Evolutionary conservation across 1,140 invertebrate genomes (phyloP).

Genomic region (Pseudomyrmex concolor): DNA sequence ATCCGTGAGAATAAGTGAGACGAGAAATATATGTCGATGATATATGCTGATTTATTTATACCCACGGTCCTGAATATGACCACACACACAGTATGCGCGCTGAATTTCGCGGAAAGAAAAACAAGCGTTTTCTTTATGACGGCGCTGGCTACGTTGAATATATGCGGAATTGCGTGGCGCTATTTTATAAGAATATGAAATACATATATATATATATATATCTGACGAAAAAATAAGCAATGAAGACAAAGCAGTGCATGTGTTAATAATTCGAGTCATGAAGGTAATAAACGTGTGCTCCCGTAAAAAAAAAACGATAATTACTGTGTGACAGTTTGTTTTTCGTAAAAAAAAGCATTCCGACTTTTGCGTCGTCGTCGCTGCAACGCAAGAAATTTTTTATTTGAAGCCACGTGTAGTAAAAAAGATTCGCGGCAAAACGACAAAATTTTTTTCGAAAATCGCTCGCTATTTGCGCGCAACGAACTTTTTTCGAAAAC

Average conservation of each 20-base stretch:
- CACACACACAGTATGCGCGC: neutral
- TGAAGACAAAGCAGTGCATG: neutral
- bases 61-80: neutral
- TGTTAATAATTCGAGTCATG: neutral
- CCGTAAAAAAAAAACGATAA: neutral
- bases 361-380: neutral
- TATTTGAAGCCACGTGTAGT: neutral
- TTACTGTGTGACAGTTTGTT: too few relatives aligned
- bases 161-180: constrained; percentile 1
- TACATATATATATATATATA: too few relatives aligned
- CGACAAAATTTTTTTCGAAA: constrained; percentile 14
- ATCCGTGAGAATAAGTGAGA: neutral
- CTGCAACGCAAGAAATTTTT: neutral
- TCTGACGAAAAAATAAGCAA: neutral
- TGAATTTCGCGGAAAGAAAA: constrained; percentile 52
- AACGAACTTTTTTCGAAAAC: constrained; percentile 1
- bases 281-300: neutral
- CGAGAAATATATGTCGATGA: neutral
- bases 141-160: constrained; percentile 38
- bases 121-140: constrained; percentile 60
- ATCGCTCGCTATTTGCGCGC: constrained; percentile 1
- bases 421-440: constrained; percentile 20
- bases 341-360: too few relatives aligned
- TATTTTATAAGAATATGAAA: too few relatives aligned
- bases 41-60: constrained; percentile 26